Percentiles rank a stretch among this genome's conserved stretches.
phyloP scores from a whole-genome alignment of 2,888 invertebrate species.

The Sarcophaga caerulescens region DNA sequence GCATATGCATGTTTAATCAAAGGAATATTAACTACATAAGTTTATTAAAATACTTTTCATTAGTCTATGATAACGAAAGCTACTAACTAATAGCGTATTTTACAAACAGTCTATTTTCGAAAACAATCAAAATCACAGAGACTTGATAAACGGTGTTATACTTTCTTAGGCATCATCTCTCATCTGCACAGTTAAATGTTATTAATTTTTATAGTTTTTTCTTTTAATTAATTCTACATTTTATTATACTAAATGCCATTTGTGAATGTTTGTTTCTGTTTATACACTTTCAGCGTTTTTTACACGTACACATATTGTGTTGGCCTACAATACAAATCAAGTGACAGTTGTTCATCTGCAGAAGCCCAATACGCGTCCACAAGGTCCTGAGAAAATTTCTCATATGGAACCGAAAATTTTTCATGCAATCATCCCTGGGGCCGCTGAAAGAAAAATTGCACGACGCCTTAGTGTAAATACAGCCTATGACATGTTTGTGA shows the following conservation, averaged over 20 bases:
- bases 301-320: slow-evolving; percentile 86
- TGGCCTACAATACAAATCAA: slow-evolving; percentile 87
- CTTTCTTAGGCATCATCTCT: no score
- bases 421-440: slow-evolving; percentile 81
- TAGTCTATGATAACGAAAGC: no score
- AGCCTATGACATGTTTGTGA: slow-evolving; percentile 83
- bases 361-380: slow-evolving; percentile 82
- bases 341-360: slow-evolving; percentile 87
- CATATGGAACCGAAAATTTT: slow-evolving; percentile 86
- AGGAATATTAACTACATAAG: no score
- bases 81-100: no score
- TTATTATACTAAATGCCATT: slow-evolving; percentile 66
- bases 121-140: no score
- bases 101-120: no score
- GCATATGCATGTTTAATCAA: no score
- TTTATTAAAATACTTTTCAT: no score
- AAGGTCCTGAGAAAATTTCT: slow-evolving; percentile 84
- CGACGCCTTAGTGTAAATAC: slow-evolving; percentile 80
- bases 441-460: slow-evolving; percentile 77
- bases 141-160: no score
- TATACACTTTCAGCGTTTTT: slow-evolving; percentile 83
- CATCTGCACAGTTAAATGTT: slow-evolving; percentile 72
- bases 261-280: slow-evolving; percentile 48
- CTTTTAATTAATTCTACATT: slow-evolving; percentile 69
- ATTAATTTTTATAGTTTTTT: slow-evolving; percentile 72